Conservation (phyloP, 2,797 vertebrate species). For the Nyctibius grandis region DNA sequence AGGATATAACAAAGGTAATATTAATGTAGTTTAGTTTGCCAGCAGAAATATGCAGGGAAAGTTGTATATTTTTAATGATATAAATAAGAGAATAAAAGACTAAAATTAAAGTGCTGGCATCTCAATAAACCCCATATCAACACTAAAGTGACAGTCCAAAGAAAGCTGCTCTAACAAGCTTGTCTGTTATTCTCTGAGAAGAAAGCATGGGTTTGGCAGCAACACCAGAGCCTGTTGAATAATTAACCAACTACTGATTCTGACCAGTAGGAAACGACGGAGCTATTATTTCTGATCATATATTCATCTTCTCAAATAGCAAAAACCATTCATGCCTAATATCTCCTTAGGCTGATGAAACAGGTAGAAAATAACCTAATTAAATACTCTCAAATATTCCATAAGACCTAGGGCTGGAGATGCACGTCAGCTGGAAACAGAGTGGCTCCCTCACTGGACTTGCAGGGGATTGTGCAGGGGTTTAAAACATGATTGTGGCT, state of each 20-base stretch:
- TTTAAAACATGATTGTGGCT: neutral
- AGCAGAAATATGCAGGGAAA: neutral
- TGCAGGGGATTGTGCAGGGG: neutral
- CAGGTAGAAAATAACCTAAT: neutral
- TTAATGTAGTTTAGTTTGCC: neutral
- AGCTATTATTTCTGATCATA: constrained; percentile 14
- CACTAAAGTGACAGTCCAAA: constrained; percentile 41
- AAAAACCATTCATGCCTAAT: neutral
- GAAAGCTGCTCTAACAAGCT: constrained; percentile 53
- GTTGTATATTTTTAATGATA: neutral
- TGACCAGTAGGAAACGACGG: constrained; percentile 8
- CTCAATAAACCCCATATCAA: constrained; percentile 21
- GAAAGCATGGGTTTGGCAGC: constrained; percentile 40
- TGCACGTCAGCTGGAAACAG: neutral
- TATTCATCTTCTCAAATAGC: neutral
- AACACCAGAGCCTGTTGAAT: constrained; percentile 45
- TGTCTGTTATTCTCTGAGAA: constrained; percentile 44
- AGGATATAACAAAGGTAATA: neutral
- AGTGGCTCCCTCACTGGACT: neutral
- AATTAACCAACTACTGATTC: constrained; percentile 26
- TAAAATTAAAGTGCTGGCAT: neutral
- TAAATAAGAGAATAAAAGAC: neutral
- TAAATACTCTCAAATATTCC: neutral
- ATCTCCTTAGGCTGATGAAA: neutral
- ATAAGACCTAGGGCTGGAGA: neutral